Base-by-base conservation (phyloP, 2,797 vertebrate genomes). In the Eulemur albifrons region DNA sequence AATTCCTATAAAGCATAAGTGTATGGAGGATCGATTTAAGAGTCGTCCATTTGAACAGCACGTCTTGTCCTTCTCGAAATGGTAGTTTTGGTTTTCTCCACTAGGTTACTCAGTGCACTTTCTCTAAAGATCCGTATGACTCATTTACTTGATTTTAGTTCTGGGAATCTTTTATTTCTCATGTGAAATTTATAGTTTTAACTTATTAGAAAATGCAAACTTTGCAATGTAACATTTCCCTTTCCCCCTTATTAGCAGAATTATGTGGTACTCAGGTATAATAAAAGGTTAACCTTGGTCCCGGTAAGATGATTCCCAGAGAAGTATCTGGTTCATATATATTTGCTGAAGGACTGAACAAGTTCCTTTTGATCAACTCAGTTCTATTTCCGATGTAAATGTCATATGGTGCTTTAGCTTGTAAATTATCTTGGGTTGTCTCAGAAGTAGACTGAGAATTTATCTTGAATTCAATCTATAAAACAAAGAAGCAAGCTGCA, bases 1-100 rank as follows among this genome's bases (percentile, higher is more conserved):
- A 95, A 88, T 95, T 97, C 83, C 85, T 96, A 63, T 96, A 95
- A 94, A 96, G 50, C 13, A 13, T 95, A 94, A 90, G 77, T 79
- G 20, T 95, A 91, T 45, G 86, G 69, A 89, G 35, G 88, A 92
- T 90, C 67, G 4, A 96, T 95, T 67, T n/a, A 38, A 93, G 80
- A 93, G 59, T 45, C 27, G 5, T 67, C 88, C 81, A 81, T 88
- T 79, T 94, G 83, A 84, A 59, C 38, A 63, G 57, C 35, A 11
- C 59, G 18, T 83, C 83, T 77, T 70, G 54, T 93, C 59, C 61
- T 95, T 93, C 86, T 77, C 83, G 95, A 90, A 95, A 84, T 73
- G 80, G 87, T 72, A 38, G 50, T 81, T 94, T 93, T 95, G 93
- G 90, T 92, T 97, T 97, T 96, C 93, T 94, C 72, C 9, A 27